phyloP scores from a whole-genome alignment of 2,797 vertebrate species.

The Knipowitschia caucasica region DNA sequence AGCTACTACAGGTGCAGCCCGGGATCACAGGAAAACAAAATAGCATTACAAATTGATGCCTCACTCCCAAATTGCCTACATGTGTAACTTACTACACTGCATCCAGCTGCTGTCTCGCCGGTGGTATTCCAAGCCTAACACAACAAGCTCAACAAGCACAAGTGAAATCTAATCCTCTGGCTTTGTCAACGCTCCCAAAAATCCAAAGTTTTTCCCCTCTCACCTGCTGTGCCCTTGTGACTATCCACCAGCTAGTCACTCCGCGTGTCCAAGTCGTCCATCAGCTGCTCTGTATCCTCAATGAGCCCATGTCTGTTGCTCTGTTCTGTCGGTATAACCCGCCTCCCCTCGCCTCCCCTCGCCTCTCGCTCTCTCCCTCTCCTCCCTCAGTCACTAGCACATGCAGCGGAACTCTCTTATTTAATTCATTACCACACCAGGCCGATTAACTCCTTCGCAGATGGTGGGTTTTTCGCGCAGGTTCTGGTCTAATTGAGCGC shows the following conservation, averaged over 20 bases:
- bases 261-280: constrained; percentile 60
- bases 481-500: constrained; percentile 68
- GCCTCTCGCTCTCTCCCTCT: constrained; percentile 36
- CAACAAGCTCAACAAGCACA: constrained; percentile 67
- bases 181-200: constrained; percentile 17
- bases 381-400: constrained; percentile 58
- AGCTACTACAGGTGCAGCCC: constrained; percentile 21
- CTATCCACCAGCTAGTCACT: constrained; percentile 65
- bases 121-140: constrained; percentile 39
- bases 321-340: constrained; percentile 36
- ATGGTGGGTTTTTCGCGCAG: constrained; percentile 59
- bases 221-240: constrained; percentile 72
- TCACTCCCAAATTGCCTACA: constrained; percentile 15
- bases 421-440: constrained; percentile 81
- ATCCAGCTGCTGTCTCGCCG: constrained; percentile 33
- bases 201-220: constrained; percentile 39
- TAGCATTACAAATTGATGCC: constrained; percentile 12
- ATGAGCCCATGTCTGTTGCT: constrained; percentile 34
- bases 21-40: constrained; percentile 21
- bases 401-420: constrained; percentile 74
- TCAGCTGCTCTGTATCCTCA: constrained; percentile 68
- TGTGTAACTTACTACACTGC: constrained; percentile 24
- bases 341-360: constrained; percentile 41
- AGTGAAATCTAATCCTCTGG: constrained; percentile 53
- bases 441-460: constrained; percentile 73